A percentile compares a stretch with the other conserved stretches of the same genome.
phyloP scores from a whole-genome alignment of 2,113 vertebrate genomes.

The Columba janthina region DNA sequence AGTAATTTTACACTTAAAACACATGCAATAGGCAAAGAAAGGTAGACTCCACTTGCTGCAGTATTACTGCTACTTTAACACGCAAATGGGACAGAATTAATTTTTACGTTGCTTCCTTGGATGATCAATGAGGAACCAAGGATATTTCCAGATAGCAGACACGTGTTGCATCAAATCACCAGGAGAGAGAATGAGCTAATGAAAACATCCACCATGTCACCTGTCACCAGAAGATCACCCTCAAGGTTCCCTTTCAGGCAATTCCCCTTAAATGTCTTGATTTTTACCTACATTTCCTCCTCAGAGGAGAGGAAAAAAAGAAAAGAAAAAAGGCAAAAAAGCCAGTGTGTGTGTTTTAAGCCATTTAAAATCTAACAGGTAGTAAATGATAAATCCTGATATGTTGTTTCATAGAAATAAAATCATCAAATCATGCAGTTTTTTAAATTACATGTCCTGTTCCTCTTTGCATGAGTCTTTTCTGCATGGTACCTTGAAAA shows the following conservation, averaged over 20 bases:
- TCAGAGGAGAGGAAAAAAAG: not conserved
- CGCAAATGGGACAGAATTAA: not conserved
- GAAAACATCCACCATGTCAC: not conserved
- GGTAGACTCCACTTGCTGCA: too few relatives aligned
- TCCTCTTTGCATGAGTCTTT: not conserved
- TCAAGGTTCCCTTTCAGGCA: not conserved
- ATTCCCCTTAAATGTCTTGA: not conserved
- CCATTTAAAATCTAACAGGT: not conserved
- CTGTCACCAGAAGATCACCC: not conserved
- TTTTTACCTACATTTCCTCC: not conserved
- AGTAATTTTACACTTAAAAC: not conserved
- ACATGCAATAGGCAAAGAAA: not conserved
- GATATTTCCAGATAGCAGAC: not conserved
- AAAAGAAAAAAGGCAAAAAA: not conserved
- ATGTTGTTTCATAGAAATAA: not conserved
- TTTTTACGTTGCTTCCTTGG: not conserved
- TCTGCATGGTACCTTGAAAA: not conserved
- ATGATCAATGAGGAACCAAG: not conserved
- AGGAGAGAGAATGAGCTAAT: not conserved
- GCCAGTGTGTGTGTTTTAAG: not conserved
- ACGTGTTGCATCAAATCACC: not conserved
- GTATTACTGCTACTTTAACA: not conserved
- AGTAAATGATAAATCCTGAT: not conserved
- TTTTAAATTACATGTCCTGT: not conserved
- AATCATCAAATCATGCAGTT: not conserved